phyloP scores from a whole-genome alignment of 2,113 vertebrate genomes.

The Empidonax traillii region DNA sequence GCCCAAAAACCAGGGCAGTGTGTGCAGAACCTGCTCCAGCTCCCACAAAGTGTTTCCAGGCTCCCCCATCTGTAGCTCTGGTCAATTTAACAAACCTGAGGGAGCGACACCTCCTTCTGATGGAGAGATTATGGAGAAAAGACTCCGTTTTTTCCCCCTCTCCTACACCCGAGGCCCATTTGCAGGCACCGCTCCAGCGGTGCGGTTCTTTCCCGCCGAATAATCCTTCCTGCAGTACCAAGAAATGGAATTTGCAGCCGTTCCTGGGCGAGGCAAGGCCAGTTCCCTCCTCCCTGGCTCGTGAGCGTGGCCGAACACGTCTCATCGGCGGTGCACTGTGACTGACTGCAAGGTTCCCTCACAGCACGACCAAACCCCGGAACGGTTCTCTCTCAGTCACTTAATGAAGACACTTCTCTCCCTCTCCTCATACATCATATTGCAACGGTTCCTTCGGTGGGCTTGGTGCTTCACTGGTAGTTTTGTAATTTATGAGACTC shows the following conservation, averaged over 20 bases:
- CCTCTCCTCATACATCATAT: neutral
- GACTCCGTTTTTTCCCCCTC: fast-evolving
- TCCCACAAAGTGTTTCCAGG: fast-evolving
- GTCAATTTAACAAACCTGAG: neutral
- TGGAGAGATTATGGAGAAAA: neutral
- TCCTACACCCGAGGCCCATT: neutral
- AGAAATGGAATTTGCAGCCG: neutral
- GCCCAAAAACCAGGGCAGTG: neutral
- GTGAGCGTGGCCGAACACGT: neutral
- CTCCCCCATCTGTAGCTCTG: neutral
- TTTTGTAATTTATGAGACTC: constrained; percentile 69
- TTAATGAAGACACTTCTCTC: neutral
- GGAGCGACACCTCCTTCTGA: neutral
- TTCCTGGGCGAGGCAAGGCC: neutral
- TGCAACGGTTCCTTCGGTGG: neutral
- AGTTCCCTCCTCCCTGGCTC: neutral
- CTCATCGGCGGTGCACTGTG: neutral
- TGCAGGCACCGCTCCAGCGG: fast-evolving
- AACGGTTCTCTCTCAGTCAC: neutral
- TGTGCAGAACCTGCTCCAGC: neutral
- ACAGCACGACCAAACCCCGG: neutral
- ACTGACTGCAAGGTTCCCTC: neutral
- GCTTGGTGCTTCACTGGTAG: neutral
- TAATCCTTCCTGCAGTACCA: neutral
- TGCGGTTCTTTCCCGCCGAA: neutral